Conservation (phyloP, 2,113 vertebrate genomes). For the Notiomystis cincta region DNA sequence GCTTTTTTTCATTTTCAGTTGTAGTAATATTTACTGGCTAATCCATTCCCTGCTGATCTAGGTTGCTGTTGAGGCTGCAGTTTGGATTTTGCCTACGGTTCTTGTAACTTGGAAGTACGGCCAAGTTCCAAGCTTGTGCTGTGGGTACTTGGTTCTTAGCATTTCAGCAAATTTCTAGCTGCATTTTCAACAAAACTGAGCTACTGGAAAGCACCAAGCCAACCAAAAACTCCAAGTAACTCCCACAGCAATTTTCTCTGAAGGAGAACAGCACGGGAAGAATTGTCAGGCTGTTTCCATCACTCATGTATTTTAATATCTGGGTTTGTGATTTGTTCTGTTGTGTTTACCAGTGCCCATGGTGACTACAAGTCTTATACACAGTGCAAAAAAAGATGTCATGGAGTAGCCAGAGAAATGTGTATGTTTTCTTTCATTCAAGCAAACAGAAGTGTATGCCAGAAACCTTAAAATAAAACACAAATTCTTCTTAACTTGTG, state of each 20-base stretch:
- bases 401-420: neutral
- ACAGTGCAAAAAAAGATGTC: neutral
- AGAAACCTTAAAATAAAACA: neutral
- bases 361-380: neutral
- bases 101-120: neutral
- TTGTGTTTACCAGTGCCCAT: conserved; percentile 28
- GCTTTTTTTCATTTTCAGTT: neutral
- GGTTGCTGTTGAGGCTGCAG: neutral
- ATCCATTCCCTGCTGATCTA: neutral
- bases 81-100: neutral
- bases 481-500: neutral
- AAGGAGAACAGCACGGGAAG: neutral
- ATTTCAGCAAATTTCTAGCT: neutral
- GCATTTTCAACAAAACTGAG: neutral
- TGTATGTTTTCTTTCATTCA: conserved; percentile 8
- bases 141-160: neutral
- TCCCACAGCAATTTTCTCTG: neutral
- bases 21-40: neutral
- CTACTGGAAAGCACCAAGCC: neutral
- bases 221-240: neutral
- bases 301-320: neutral
- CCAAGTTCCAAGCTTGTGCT: neutral
- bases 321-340: conserved; percentile 23
- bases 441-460: neutral
- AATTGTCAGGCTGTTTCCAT: neutral